phyloP scores from a whole-genome alignment of 1,140 invertebrate species.

The Eurosta solidaginis region DNA sequence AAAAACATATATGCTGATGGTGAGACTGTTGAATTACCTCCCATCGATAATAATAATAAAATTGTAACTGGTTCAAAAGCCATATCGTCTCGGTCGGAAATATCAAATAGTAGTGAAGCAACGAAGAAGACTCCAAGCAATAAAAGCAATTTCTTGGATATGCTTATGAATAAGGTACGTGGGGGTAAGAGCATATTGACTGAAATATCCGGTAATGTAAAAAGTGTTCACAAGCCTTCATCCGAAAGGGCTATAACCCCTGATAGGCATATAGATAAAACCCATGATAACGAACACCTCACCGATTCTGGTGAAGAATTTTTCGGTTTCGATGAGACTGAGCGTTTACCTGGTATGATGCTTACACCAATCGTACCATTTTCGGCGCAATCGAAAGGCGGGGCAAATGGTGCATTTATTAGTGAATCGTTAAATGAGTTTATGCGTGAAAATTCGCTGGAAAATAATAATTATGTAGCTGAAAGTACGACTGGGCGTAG shows the following conservation, averaged over 20 bases:
- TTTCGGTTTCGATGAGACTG: slow-evolving; percentile 54
- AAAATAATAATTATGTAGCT: slow-evolving; percentile 25
- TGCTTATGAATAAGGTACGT: slow-evolving; percentile 52
- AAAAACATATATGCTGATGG: slow-evolving; percentile 26
- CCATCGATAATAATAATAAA: neutral
- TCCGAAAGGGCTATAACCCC: neutral
- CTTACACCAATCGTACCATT: slow-evolving; percentile 51
- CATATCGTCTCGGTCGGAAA: neutral
- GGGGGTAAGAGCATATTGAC: slow-evolving; percentile 33
- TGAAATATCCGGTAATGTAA: neutral
- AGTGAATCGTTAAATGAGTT: slow-evolving; percentile 50
- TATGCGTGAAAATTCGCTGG: slow-evolving; percentile 46
- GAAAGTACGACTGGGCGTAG: neutral
- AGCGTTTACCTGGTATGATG: slow-evolving; percentile 51
- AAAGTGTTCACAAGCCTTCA: neutral
- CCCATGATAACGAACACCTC: slow-evolving; percentile 3
- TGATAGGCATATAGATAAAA: neutral
- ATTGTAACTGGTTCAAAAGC: slow-evolving; percentile 27
- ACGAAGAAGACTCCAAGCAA: neutral
- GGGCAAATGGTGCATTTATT: slow-evolving; percentile 46
- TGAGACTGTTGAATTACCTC: neutral
- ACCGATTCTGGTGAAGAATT: slow-evolving; percentile 48
- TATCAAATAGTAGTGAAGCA: neutral
- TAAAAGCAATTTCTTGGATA: slow-evolving; percentile 48
- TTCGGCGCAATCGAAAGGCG: slow-evolving; percentile 37